A percentile compares a stretch with the other conserved stretches of the same genome.
These are phyloP conservation scores for Tetanocera ferruginea DNA, from an alignment of 2,888 invertebrate genomes.

Conservation along the genomic window DNA sequence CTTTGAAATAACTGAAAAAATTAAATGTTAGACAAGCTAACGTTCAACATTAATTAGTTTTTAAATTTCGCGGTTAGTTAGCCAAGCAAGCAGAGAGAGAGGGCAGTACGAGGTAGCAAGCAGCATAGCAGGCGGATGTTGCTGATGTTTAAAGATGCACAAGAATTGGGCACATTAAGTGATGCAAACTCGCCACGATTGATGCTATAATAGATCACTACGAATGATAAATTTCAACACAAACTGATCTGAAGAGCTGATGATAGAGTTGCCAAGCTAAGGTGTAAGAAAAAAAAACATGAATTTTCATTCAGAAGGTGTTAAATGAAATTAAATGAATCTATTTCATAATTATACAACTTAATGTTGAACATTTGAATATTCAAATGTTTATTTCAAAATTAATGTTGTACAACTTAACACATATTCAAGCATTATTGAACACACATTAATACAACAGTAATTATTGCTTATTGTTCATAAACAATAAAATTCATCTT, in stretches of 20 bases:
- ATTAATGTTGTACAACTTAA: too few species aligned
- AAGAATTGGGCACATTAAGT: background rate
- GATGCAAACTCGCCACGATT: background rate
- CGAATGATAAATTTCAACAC: background rate
- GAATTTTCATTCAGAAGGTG: too few species aligned
- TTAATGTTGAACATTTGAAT: too few species aligned
- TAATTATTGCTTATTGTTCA: background rate
- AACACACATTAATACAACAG: background rate
- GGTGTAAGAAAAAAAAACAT: background rate
- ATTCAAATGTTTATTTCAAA: too few species aligned
- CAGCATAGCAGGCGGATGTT: background rate
- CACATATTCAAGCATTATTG: background rate
- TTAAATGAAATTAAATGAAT: too few species aligned
- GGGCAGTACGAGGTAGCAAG: background rate
- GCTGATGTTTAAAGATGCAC: background rate
- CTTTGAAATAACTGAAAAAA: background rate
- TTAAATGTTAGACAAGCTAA: background rate
- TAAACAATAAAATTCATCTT: background rate
- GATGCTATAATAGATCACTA: slow-evolving; percentile 2
- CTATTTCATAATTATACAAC: too few species aligned
- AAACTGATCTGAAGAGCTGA: background rate
- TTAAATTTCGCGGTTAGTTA: slow-evolving; percentile 23
- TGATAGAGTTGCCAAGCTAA: background rate
- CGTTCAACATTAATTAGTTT: slow-evolving; percentile 35
- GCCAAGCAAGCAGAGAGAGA: background rate